These are phyloP conservation scores for Anastrepha obliqua DNA, from an alignment of 1,140 invertebrate genomes.

Conservation along the genomic window DNA sequence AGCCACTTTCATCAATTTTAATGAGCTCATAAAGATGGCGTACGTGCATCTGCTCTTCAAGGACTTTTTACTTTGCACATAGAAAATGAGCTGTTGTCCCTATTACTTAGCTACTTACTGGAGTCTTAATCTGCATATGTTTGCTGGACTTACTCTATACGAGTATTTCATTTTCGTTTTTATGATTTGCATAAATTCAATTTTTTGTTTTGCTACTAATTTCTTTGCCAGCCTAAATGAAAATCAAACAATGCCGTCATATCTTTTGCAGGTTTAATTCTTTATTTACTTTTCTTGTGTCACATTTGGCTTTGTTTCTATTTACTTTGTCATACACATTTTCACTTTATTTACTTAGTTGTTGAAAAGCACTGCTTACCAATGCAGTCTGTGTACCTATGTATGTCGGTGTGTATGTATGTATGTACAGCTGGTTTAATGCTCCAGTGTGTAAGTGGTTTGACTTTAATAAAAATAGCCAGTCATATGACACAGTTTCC, in stretches of 20 bases:
- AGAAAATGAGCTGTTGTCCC: neutral
- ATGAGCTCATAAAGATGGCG: neutral
- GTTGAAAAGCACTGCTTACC: neutral
- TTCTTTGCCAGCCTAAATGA: neutral
- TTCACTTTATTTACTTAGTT: constrained; percentile 3
- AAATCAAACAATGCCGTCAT: neutral
- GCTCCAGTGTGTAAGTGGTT: neutral
- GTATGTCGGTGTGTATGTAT: neutral
- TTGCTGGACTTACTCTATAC: too few species aligned
- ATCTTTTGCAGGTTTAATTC: neutral
- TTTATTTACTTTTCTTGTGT: neutral
- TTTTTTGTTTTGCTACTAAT: neutral
- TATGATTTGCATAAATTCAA: neutral
- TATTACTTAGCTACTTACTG: neutral
- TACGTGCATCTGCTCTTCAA: neutral
- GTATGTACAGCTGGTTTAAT: neutral
- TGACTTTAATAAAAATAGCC: neutral
- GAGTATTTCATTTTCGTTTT: neutral
- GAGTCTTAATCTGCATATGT: too few species aligned
- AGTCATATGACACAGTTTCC: neutral
- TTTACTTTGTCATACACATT: constrained; percentile 4
- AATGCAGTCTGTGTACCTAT: too few species aligned
- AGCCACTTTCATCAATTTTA: neutral
- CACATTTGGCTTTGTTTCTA: neutral
- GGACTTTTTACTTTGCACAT: neutral